Percentiles rank a stretch among this genome's conserved stretches.
phyloP scores from a whole-genome alignment of 2,113 vertebrate species.

The Saguinus midas region DNA sequence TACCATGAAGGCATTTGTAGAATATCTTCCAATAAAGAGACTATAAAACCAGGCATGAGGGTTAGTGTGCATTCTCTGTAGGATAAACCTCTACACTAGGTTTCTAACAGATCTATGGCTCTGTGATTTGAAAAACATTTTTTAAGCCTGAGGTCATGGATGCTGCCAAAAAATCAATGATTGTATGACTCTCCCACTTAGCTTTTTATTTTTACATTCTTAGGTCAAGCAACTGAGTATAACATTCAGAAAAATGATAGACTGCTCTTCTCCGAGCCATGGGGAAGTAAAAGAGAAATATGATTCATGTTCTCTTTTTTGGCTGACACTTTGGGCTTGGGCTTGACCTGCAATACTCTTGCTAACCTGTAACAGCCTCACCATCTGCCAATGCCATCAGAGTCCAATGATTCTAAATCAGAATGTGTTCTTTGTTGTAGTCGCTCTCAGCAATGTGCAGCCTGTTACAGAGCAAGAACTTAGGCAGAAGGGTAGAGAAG shows the following conservation, averaged over 20 bases:
- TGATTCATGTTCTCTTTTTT: fast-evolving
- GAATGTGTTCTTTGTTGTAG: background rate
- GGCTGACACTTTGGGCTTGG: background rate
- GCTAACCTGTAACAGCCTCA: background rate
- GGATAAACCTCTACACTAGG: background rate
- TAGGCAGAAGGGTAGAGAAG: background rate
- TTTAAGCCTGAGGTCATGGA: background rate
- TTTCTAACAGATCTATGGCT: constrained; percentile 23
- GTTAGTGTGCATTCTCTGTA: background rate
- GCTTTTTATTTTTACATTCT: constrained; percentile 59
- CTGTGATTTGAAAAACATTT: constrained; percentile 54
- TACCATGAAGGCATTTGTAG: background rate
- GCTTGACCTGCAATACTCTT: background rate
- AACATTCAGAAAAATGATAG: constrained; percentile 42
- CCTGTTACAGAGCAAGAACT: background rate
- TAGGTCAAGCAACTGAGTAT: constrained; percentile 47
- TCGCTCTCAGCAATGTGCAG: background rate
- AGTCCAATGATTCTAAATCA: background rate
- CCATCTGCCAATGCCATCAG: background rate
- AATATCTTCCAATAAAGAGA: background rate
- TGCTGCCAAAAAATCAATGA: constrained; percentile 57
- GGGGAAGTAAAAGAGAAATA: background rate
- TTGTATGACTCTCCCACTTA: constrained; percentile 20
- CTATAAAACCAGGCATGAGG: background rate
- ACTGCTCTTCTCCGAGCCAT: background rate